These are phyloP conservation scores for Megaceryle torquata DNA, from an alignment of 2,113 vertebrate species.

Conservation along the genomic window DNA sequence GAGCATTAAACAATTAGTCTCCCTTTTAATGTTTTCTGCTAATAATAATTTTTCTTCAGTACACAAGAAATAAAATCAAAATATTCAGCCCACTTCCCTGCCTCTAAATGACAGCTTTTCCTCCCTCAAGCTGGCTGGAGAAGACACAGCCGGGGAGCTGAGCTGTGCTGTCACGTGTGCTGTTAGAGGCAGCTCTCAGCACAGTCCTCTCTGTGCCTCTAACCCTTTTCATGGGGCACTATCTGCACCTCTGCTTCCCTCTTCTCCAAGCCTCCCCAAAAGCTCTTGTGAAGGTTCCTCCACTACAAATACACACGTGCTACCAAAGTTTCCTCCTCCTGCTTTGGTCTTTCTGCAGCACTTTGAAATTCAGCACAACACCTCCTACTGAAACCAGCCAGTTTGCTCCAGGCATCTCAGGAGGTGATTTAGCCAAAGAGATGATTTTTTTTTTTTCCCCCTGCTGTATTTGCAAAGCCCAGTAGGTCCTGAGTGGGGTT, in stretches of 20 bases:
- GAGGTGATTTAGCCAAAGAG: neutral
- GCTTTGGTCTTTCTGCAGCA: neutral
- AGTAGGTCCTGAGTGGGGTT: neutral
- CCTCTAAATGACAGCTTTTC: neutral
- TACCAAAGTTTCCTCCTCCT: neutral
- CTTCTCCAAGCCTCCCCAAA: neutral
- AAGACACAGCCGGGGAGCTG: neutral
- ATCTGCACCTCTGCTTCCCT: neutral
- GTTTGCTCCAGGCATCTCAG: neutral
- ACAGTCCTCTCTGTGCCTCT: neutral
- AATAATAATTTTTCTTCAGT: neutral
- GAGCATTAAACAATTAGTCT: neutral
- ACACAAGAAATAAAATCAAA: neutral
- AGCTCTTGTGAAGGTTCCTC: neutral
- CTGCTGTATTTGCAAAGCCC: neutral
- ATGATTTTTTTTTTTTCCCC: neutral
- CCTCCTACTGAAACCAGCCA: neutral
- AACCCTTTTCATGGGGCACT: neutral
- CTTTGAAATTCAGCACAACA: neutral
- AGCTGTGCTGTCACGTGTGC: neutral
- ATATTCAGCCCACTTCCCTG: neutral
- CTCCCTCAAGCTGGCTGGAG: neutral
- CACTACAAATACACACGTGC: neutral
- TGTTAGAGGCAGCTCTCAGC: neutral
- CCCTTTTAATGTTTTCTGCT: neutral